phyloP scores from a whole-genome alignment of 2,888 invertebrate genomes.

The Diloba caeruleocephala region DNA sequence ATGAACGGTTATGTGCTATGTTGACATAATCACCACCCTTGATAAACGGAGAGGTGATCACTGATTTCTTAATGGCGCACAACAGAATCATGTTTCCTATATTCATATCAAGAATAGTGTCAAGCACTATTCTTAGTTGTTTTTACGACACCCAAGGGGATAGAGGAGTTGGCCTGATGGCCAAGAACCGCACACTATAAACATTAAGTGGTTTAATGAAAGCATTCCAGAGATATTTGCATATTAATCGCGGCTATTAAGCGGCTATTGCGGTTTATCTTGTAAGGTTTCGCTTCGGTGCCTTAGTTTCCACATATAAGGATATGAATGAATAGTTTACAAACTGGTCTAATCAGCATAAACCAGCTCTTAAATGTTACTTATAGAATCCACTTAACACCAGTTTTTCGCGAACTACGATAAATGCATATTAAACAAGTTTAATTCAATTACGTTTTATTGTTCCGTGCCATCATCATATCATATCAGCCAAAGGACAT shows the following conservation, averaged over 20 bases:
- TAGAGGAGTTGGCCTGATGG: neutral
- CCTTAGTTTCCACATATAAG: conserved; percentile 53
- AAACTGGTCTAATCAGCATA: conserved; percentile 60
- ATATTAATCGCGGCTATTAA: conserved; percentile 61
- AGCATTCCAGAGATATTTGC: conserved; percentile 56
- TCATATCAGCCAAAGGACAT: too few species aligned
- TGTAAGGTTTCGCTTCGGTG: conserved; percentile 57
- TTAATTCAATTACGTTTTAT: conserved; percentile 9
- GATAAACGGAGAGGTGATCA: too few species aligned
- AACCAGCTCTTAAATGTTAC: conserved; percentile 55
- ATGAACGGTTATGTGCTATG: too few species aligned
- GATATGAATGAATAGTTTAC: conserved; percentile 53
- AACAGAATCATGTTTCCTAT: too few species aligned
- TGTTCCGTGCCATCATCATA: neutral
- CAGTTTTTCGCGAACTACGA: conserved; percentile 47
- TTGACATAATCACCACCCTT: too few species aligned
- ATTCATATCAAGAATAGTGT: too few species aligned
- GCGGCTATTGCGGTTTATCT: conserved; percentile 56
- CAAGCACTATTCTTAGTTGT: too few species aligned
- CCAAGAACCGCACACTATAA: conserved; percentile 7
- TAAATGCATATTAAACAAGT: conserved; percentile 9
- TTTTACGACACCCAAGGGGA: neutral
- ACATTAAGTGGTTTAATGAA: conserved; percentile 25
- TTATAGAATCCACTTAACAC: conserved; percentile 46
- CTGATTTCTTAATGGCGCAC: too few species aligned